Evolutionary conservation across 1,140 invertebrate genomes (phyloP).

Genomic region (Hycleus phaleratus): DNA sequence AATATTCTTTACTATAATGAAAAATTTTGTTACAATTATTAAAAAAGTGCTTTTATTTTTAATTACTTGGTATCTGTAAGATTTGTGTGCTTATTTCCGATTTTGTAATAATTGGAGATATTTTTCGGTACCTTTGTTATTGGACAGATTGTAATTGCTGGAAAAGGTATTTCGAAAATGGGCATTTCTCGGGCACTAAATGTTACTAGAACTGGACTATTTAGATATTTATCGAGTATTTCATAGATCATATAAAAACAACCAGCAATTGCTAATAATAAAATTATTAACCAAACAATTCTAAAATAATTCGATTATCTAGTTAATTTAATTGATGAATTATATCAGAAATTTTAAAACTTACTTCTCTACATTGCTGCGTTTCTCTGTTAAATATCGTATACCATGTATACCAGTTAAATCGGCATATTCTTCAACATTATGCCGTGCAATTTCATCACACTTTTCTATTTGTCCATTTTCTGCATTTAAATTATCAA

Average conservation of each 20-base stretch:
- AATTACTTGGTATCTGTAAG: too few species aligned
- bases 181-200: background rate
- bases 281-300: background rate
- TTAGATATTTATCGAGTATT: background rate
- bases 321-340: background rate
- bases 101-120: background rate
- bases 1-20: too few species aligned
- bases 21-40: too few species aligned
- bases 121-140: background rate
- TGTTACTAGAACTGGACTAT: background rate
- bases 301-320: background rate
- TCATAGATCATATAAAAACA: background rate
- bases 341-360: too few species aligned
- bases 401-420: conserved; percentile 45
- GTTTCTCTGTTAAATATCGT: conserved; percentile 43
- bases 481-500: background rate
- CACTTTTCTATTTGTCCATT: background rate
- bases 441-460: conserved; percentile 12
- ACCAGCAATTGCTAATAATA: background rate
- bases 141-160: background rate
- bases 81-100: background rate
- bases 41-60: too few species aligned
- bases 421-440: conserved; percentile 40
- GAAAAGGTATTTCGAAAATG: background rate
- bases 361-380: conserved; percentile 16